Evolutionary conservation across 2,113 vertebrate species (phyloP), one percentile per base, ranked within the genome.

Genomic region (Danionella cerebrum): DNA sequence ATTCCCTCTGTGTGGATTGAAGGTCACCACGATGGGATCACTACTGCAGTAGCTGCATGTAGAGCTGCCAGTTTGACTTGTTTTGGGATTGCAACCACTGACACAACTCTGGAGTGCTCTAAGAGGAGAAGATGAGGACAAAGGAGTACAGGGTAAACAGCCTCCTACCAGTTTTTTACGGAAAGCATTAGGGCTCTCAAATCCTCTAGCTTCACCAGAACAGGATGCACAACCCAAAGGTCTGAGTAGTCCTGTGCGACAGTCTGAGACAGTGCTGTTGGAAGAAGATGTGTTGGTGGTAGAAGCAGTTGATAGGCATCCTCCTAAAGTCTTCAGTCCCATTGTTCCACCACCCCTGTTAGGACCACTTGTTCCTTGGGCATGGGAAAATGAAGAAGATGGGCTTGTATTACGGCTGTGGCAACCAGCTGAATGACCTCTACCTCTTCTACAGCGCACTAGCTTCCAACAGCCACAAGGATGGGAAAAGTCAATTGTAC

Each of bases 11-110:
- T 78, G 85, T 41, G 91, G 89, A 72, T 91, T 89, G 67, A 82
- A 91, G 31, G 89, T 89, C 50, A 92, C 90, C 33, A 92, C 90
- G 29, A 92, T 92, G 45, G 91, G 91, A 76, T 92, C 91, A 27
- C 91, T 91, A 84, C 90, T 91, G 75, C 90, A 91, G 79, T 90
- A 91, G 76, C 90, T 91, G 78, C 90, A 92, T 65, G 87, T 88
- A 41, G 91, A 92, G 67, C 90, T 90, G 47, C 86, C 87, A 0
- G 89, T 83, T 72, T 89, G 88, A 39, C 86, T 84, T 27, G 86
- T 79, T 80, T 87, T 89, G 41, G 87, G 89, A 76, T 88, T 86
- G 78, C 89, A 90, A 25, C 87, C 85, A 1, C 82, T 85, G 36
- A 90, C 84, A 3, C 89, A 90, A 76, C 85, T 89, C 70, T 90